Base-by-base conservation (phyloP, 2,797 vertebrate genomes). In the Choloepus didactylus region DNA sequence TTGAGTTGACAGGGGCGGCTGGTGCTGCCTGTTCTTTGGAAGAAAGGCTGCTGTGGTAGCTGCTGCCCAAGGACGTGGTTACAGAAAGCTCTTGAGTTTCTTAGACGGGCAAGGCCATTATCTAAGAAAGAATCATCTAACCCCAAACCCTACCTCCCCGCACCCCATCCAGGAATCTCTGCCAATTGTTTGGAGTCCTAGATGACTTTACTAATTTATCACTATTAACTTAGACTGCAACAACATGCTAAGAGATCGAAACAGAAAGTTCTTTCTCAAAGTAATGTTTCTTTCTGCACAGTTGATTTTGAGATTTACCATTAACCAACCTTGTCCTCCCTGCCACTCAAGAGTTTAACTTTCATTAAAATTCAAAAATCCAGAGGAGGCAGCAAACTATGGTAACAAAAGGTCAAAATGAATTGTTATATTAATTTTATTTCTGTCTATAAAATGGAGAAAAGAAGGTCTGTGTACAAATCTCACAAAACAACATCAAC, bases 401-500 rank as follows among this genome's bases (percentile, higher is more conserved):
- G 44, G 91, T 98, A 98, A 97, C 97, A 98, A 98, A 98, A 98
- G 89, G 93, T 98, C 96, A 98, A 98, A 98, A 86, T 98, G 97
- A 97, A 83, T 95, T 92, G 69, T 91, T 96, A 89, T 77, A 95
- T 96, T 96, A 89, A 89, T 93, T 95, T 97, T 97, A 89, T 93
- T 92, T 91, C 96, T 97, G 97, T 98, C 97, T 98, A 98, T 98
- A 98, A 99, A 99, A 98, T 98, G 97, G 98, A 98, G 98, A 99
- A 99, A 98, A 98, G 97, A 98, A 99, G 97, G 97, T 98, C 98
- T 98, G 98, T 99, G 98, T 99, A 99, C 99, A 99, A 99, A 99
- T 99, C 99, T 98, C 99, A 99, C 99, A 98, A 98, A 99, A 99
- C 99, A 98, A 99, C 99, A 99, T 98, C 98, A 98, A 98, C 98